Conservation (phyloP, 2,888 invertebrate species). For the Nomada hirtipes region DNA sequence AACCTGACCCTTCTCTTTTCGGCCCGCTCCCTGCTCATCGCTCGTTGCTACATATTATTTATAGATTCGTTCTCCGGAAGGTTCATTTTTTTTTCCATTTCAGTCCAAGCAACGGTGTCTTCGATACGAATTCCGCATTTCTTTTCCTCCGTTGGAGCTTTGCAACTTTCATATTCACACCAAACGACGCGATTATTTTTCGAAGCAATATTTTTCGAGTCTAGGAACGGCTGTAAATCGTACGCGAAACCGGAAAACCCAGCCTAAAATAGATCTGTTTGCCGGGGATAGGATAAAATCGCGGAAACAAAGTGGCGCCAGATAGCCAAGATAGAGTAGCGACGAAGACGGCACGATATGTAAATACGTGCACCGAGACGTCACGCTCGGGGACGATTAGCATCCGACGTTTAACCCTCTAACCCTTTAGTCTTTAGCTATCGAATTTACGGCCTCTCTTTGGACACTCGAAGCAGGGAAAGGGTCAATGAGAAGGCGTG, state of each 20-base stretch:
- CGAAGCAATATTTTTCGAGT: neutral
- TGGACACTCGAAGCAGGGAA: neutral
- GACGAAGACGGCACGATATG: constrained; percentile 3
- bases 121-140: too few species aligned
- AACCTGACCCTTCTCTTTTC: constrained; percentile 12
- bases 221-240: neutral
- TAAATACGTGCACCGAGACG: constrained; percentile 1
- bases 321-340: neutral
- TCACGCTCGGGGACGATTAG: constrained; percentile 32
- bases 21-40: neutral
- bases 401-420: constrained; percentile 30
- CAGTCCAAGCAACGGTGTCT: too few species aligned
- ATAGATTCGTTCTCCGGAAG: neutral
- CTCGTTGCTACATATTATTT: neutral
- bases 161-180: too few species aligned
- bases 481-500: constrained; percentile 27
- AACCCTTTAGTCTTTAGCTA: constrained; percentile 1
- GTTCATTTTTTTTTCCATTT: neutral
- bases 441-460: constrained; percentile 43
- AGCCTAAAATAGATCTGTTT: too few species aligned
- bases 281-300: neutral
- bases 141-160: too few species aligned
- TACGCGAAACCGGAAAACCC: too few species aligned
- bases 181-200: too few species aligned
- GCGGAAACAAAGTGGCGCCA: constrained; percentile 17